phyloP scores from a whole-genome alignment of 1,140 invertebrate genomes.

The Calephelis virginiensis region DNA sequence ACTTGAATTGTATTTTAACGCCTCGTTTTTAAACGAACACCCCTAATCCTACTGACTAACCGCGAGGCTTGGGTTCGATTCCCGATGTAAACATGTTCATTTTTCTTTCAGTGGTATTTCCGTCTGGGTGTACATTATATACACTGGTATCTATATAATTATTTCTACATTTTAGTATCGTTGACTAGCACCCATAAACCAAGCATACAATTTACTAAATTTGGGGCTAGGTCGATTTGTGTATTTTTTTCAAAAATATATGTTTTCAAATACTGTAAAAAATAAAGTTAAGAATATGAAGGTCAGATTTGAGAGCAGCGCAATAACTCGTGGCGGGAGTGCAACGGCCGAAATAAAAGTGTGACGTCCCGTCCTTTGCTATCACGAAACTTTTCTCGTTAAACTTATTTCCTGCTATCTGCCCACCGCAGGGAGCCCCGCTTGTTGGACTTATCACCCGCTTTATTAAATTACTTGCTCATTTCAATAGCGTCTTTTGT shows the following conservation, averaged over 20 bases:
- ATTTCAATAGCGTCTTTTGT: conserved; percentile 54
- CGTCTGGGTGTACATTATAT: no score
- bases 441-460: conserved; percentile 51
- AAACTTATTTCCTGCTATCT: conserved; percentile 66
- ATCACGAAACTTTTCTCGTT: conserved; percentile 62
- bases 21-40: no score
- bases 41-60: no score
- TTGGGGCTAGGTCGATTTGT: no score
- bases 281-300: background rate
- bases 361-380: conserved; percentile 34
- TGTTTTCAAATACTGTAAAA: background rate
- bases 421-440: conserved; percentile 40
- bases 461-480: conserved; percentile 66
- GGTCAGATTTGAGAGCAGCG: background rate
- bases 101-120: no score
- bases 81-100: no score
- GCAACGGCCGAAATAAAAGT: conserved; percentile 27
- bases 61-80: no score
- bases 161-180: no score
- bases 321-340: conserved; percentile 6
- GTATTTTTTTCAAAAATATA: background rate
- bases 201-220: no score
- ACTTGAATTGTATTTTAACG: no score
- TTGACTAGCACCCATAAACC: no score
- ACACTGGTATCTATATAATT: no score